These are phyloP conservation scores for Barypeithes pellucidus DNA, from an alignment of 2,888 invertebrate species.

Conservation along the genomic window DNA sequence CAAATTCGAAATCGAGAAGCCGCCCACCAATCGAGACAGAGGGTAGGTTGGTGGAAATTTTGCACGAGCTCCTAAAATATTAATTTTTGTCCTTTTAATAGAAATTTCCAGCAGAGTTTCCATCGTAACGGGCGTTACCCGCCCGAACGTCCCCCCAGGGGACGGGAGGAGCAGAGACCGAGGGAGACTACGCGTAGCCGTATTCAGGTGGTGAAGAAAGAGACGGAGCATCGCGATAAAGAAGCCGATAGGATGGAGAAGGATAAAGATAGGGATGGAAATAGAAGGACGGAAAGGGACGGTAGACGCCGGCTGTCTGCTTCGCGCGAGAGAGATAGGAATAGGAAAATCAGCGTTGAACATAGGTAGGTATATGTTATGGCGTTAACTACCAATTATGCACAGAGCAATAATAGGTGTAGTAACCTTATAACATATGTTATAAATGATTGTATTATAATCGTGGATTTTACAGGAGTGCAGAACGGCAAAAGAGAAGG, in stretches of 20 bases:
- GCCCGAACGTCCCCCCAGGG: background rate
- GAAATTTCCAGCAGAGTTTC: slow-evolving; percentile 25
- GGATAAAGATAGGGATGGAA: slow-evolving; percentile 42
- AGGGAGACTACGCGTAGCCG: slow-evolving; percentile 44
- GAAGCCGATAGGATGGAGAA: slow-evolving; percentile 34
- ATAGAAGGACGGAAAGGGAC: slow-evolving; percentile 2
- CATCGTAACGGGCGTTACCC: slow-evolving; percentile 23
- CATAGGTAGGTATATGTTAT: slow-evolving; percentile 7
- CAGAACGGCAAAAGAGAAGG: slow-evolving; percentile 61
- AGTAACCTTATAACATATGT: too few species aligned
- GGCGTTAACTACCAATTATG: too few species aligned
- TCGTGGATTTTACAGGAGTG: slow-evolving; percentile 33
- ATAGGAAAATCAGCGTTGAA: slow-evolving; percentile 29
- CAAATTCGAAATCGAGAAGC: slow-evolving; percentile 67
- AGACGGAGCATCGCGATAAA: slow-evolving; percentile 27
- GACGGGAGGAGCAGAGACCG: slow-evolving; percentile 20
- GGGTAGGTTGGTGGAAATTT: slow-evolving; percentile 16
- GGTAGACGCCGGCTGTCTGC: slow-evolving; percentile 54
- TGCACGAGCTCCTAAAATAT: background rate
- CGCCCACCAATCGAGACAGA: slow-evolving; percentile 47
- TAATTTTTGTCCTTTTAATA: background rate
- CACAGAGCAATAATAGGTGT: too few species aligned
- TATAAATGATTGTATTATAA: too few species aligned
- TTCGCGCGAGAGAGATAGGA: slow-evolving; percentile 58
- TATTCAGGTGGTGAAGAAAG: slow-evolving; percentile 39